Evolutionary conservation across 1,140 invertebrate species (phyloP).

Genomic region (Drepana arcuata): DNA sequence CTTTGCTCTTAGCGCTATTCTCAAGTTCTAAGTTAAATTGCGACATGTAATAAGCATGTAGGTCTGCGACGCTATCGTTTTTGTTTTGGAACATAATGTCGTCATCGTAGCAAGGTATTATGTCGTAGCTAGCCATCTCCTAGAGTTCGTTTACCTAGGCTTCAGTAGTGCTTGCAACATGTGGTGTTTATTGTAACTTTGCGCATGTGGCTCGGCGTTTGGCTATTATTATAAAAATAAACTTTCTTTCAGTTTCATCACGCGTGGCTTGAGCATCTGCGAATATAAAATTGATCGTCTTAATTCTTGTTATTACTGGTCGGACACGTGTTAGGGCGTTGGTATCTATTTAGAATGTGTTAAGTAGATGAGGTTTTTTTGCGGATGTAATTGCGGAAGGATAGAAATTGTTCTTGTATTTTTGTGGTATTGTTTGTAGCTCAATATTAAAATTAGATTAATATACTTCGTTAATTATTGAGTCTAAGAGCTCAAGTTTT

Average conservation of each 20-base stretch:
- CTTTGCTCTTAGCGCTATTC: conserved; percentile 36
- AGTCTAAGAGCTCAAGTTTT: no score
- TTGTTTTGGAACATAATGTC: conserved; percentile 46
- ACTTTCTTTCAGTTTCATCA: conserved; percentile 59
- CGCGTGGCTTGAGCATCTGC: conserved; percentile 60
- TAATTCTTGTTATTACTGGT: conserved; percentile 45
- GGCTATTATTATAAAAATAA: conserved; percentile 71
- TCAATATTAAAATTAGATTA: no score
- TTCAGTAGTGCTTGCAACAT: conserved; percentile 59
- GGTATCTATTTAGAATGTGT: neutral
- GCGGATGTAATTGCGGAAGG: no score
- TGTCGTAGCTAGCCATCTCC: conserved; percentile 52
- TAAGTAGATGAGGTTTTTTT: no score
- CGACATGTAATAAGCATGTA: conserved; percentile 63
- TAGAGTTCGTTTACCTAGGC: conserved; percentile 59
- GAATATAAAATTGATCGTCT: conserved; percentile 60
- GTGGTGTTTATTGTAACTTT: conserved; percentile 37
- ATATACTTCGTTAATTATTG: no score
- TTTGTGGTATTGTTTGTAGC: no score
- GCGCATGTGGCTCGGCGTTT: conserved; percentile 55
- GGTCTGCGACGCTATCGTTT: conserved; percentile 43
- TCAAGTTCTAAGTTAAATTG: conserved; percentile 63
- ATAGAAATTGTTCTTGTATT: no score
- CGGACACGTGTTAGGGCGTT: conserved; percentile 39
- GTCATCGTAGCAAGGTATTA: conserved; percentile 44